These are phyloP conservation scores for Eremobia ochroleuca DNA, from an alignment of 2,888 invertebrate genomes.

Conservation along the genomic window DNA sequence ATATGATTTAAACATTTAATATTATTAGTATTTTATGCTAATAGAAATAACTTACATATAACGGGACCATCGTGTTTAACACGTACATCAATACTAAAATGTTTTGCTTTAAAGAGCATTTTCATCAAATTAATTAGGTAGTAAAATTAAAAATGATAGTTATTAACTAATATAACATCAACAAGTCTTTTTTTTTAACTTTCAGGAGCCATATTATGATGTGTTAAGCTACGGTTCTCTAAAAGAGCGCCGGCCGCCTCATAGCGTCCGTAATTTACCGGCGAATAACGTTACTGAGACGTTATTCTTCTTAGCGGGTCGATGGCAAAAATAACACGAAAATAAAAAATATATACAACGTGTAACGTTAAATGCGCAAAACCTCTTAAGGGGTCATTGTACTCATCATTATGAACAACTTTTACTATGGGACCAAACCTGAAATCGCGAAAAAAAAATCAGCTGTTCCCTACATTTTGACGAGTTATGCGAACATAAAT, in stretches of 20 bases:
- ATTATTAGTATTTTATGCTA: constrained; percentile 57
- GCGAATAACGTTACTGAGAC: not conserved
- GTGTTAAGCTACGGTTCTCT: not conserved
- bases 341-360: no score
- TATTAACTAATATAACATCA: no score
- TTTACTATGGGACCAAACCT: no score
- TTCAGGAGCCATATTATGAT: not conserved
- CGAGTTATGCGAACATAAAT: no score
- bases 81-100: constrained; percentile 61
- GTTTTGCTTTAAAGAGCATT: constrained; percentile 52
- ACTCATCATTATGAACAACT: no score
- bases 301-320: no score
- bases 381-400: no score
- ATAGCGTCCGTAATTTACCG: not conserved
- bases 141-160: not conserved
- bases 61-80: constrained; percentile 66
- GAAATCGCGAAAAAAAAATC: no score
- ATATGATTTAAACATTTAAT: constrained; percentile 69
- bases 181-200: not conserved
- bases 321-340: no score
- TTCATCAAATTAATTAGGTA: not conserved
- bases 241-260: not conserved
- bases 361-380: no score
- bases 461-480: no score
- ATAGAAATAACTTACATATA: constrained; percentile 49